These are phyloP conservation scores for Martes flavigula DNA, from an alignment of 2,797 vertebrate genomes.

Conservation along the genomic window DNA sequence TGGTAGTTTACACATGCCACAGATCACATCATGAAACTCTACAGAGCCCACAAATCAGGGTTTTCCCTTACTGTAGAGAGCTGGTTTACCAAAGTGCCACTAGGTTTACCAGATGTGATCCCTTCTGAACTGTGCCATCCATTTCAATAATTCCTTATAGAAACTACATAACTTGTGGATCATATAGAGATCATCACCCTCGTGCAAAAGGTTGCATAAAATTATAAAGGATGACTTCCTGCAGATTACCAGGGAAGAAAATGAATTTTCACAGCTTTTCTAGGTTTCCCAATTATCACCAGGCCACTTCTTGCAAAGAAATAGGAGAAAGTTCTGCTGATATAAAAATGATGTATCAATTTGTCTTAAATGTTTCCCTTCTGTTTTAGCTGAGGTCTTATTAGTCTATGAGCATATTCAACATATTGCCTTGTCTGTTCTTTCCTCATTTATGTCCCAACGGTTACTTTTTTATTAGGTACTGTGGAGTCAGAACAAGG, in stretches of 20 bases:
- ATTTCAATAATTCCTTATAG: background rate
- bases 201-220: background rate
- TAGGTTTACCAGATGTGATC: background rate
- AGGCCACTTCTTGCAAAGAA: background rate
- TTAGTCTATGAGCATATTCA: background rate
- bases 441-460: background rate
- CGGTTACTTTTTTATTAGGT: background rate
- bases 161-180: background rate
- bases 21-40: background rate
- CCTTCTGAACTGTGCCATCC: background rate
- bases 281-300: background rate
- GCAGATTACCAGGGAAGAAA: background rate
- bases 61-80: background rate
- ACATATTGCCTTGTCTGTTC: background rate
- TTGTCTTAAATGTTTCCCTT: background rate
- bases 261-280: constrained; percentile 46
- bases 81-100: background rate
- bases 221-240: background rate
- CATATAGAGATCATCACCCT: background rate
- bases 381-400: background rate
- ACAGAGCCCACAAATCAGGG: background rate
- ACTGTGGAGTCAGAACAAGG: constrained; percentile 1
- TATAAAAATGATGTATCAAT: background rate
- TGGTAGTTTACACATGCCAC: background rate
- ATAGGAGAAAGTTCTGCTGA: background rate